Percentiles rank a stretch among this genome's conserved stretches.
Conservation (phyloP, 2,797 vertebrate genomes). For the Neosilurus mollespiculum region DNA sequence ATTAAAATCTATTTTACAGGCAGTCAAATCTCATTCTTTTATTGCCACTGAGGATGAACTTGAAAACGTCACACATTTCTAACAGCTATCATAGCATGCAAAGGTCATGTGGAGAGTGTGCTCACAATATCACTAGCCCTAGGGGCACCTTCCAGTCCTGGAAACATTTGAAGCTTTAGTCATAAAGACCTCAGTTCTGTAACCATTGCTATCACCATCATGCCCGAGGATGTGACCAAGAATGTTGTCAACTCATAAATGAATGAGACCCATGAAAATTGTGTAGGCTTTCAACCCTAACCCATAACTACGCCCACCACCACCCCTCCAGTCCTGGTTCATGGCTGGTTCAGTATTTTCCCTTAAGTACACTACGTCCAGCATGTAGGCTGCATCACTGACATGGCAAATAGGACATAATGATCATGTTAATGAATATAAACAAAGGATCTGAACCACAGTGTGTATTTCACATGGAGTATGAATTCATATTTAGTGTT, state of each 20-base stretch:
- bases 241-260: conserved; percentile 40
- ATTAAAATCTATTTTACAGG: conserved; percentile 46
- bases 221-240: conserved; percentile 16
- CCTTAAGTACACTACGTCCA: conserved; percentile 31
- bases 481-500: background rate
- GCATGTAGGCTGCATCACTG: conserved; percentile 17
- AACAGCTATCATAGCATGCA: conserved; percentile 36
- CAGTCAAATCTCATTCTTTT: conserved; percentile 22
- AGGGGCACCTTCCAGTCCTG: conserved; percentile 22
- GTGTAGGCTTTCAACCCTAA: conserved; percentile 34
- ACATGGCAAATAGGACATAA: background rate
- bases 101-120: conserved; percentile 7
- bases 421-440: background rate
- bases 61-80: conserved; percentile 31
- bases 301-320: background rate
- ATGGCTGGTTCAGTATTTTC: conserved; percentile 37
- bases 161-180: conserved; percentile 37
- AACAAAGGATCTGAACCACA: background rate
- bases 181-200: conserved; percentile 36
- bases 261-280: conserved; percentile 40
- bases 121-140: conserved; percentile 6
- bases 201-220: conserved; percentile 16
- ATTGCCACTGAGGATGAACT: conserved; percentile 26
- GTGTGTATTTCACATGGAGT: background rate
- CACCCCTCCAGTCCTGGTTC: conserved; percentile 8